Evolutionary conservation across 2,797 vertebrate species (phyloP).

Genomic region (Pseudotriccus pelzelni): DNA sequence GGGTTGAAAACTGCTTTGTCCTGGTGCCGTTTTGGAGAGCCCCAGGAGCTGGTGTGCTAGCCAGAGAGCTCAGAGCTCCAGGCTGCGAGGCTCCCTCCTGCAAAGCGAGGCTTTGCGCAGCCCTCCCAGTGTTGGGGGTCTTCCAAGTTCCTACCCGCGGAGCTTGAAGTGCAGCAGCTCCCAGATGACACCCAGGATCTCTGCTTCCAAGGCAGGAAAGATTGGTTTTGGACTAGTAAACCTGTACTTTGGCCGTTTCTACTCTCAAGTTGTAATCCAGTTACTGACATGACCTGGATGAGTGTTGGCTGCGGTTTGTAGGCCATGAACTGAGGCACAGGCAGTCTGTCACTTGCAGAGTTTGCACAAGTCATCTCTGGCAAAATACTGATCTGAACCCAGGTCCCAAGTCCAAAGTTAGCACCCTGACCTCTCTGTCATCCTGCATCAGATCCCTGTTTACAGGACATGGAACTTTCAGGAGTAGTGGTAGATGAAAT

Average conservation of each 20-base stretch:
- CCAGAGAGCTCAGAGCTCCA: background rate
- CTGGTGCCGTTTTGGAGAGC: background rate
- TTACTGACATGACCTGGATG: background rate
- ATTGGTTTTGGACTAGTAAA: background rate
- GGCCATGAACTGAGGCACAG: background rate
- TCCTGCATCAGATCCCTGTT: background rate
- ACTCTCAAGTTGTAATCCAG: background rate
- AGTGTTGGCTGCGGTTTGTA: background rate
- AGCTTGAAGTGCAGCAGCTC: background rate
- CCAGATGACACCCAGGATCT: background rate
- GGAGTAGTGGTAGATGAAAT: background rate
- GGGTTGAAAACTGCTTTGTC: background rate
- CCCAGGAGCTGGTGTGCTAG: rapidly evolving
- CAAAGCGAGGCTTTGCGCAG: background rate
- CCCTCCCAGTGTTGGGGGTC: background rate
- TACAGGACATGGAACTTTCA: background rate
- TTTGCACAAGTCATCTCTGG: background rate
- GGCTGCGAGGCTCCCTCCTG: background rate
- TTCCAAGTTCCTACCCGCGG: background rate
- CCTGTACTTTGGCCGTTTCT: background rate
- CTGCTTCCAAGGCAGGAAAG: background rate
- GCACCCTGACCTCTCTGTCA: background rate
- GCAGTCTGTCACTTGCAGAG: background rate
- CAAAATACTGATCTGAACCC: background rate
- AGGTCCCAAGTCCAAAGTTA: background rate